These are phyloP conservation scores for Argentina silus DNA, from an alignment of 2,797 vertebrate species.

Conservation along the genomic window DNA sequence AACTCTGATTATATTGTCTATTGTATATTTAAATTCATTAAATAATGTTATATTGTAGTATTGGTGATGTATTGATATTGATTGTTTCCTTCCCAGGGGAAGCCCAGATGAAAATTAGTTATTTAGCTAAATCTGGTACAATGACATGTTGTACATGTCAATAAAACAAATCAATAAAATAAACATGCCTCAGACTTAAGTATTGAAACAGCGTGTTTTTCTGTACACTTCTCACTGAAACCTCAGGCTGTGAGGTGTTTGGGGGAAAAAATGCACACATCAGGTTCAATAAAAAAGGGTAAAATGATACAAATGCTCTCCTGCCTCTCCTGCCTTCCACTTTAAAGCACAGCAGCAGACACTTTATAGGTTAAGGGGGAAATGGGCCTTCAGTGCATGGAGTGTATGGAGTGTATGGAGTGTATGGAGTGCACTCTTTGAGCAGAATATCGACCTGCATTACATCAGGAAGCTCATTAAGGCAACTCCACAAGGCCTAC, in stretches of 20 bases:
- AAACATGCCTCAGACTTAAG: conserved; percentile 51
- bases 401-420: background rate
- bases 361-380: background rate
- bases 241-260: background rate
- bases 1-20: background rate
- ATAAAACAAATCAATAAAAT: too few species aligned
- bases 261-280: background rate
- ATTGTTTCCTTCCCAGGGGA: too few species aligned
- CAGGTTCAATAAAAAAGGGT: background rate
- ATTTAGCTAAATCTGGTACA: too few species aligned
- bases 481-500: background rate
- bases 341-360: background rate
- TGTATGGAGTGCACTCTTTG: background rate
- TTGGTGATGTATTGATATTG: background rate
- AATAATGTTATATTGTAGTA: background rate
- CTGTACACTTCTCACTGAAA: too few species aligned
- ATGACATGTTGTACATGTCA: too few species aligned
- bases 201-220: too few species aligned
- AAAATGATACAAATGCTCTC: background rate
- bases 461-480: conserved; percentile 44
- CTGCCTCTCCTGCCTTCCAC: background rate
- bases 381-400: background rate
- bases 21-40: background rate
- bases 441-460: conserved; percentile 6
- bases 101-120: too few species aligned